Evolutionary conservation across 1,140 invertebrate genomes (phyloP), one percentile per base, ranked within the genome.

Genomic region (Aphelenchoides fujianensis): DNA sequence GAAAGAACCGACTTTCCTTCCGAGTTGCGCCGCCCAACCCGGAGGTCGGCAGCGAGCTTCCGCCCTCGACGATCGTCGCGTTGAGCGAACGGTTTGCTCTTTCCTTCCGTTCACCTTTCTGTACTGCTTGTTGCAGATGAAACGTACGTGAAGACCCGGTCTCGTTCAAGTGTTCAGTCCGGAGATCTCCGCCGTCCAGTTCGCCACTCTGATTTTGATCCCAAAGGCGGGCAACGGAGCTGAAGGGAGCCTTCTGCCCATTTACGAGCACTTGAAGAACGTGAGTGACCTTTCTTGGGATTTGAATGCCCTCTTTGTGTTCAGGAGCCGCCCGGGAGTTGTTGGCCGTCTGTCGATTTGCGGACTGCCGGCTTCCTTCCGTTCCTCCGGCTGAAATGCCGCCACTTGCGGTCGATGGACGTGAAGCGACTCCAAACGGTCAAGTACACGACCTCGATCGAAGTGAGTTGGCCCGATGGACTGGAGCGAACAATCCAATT

Each of bases 401-500:
- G 55, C 28, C 7, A 7, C 7, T 59, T 59, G 55, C 5, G 19
- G 23, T 19, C 5, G 12, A 23, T 7, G 23, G 19, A 59, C 19
- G 55, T 59, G 7, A 59, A 19, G 19, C 28, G 34, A 32, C 12
- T 59, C 55, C 28, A 27, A 19, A 7, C 5, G 12, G 28, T 59
- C 12, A 59, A 59, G 5, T 59, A 59, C 55, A 59, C 5, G 5
- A 7, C 5, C 7, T 59, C 55, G 7, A 59, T 59, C 7, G 19
- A 59, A 32, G 55, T 59, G 34, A n/a, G n/a, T n/a, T n/a, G n/a
- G n/a, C n/a, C n/a, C n/a, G n/a, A 48, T 48, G 41, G 41, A 48
- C 12, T 12, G 41, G 12, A 48, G 12, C 41, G 23, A 48, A 48
- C 41, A 48, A 23, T 48, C 12, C 12, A 48, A 48, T 48, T 48